These are phyloP conservation scores for Protaetia brevitarsis DNA, from an alignment of 1,140 invertebrate genomes.

Conservation along the genomic window DNA sequence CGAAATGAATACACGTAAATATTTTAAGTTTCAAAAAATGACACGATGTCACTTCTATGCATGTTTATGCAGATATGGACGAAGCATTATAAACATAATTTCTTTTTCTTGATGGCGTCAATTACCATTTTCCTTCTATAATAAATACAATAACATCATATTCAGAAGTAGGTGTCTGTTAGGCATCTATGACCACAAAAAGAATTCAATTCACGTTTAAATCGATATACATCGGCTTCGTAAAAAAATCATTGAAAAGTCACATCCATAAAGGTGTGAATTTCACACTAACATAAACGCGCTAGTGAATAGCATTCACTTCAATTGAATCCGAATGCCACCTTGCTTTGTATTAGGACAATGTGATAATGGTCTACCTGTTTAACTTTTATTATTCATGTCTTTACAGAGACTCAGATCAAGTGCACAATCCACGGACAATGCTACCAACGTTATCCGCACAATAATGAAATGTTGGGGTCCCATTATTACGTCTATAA, in stretches of 20 bases:
- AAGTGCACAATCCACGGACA: conserved; percentile 45
- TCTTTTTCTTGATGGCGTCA: conserved; percentile 1
- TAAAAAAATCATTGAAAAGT: conserved; percentile 27
- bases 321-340: conserved; percentile 40
- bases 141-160: background rate
- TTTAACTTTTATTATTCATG: conserved; percentile 45
- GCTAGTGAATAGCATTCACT: conserved; percentile 33
- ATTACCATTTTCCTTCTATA: background rate
- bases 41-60: too few species aligned
- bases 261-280: conserved; percentile 29
- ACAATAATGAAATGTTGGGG: conserved; percentile 45
- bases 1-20: too few species aligned
- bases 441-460: conserved; percentile 42
- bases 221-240: background rate
- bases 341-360: conserved; percentile 41
- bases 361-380: conserved; percentile 44
- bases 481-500: conserved; percentile 41
- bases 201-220: background rate
- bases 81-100: background rate
- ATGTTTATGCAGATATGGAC: too few species aligned
- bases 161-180: background rate
- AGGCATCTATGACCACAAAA: background rate
- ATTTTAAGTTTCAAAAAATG: too few species aligned
- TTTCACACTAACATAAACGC: conserved; percentile 37
- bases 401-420: conserved; percentile 40